phyloP scores from a whole-genome alignment of 2,113 vertebrate species.

The Rhynchomys soricoides region DNA sequence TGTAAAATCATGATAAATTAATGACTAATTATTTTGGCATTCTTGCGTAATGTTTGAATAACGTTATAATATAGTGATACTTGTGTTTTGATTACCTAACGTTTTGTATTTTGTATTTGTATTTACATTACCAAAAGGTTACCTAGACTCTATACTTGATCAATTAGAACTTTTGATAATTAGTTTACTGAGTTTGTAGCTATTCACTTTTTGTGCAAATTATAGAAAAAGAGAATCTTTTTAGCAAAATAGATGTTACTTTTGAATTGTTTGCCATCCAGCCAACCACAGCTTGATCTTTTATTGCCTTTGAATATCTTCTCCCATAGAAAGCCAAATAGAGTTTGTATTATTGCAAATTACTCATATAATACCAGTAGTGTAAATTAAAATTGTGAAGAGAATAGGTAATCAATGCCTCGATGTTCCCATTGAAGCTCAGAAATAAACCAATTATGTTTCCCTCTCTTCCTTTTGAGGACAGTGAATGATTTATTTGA shows the following conservation, averaged over 20 bases:
- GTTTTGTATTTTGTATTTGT: too few species aligned
- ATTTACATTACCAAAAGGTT: slow-evolving; percentile 82
- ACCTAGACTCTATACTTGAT: slow-evolving; percentile 78
- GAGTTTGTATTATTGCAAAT: slow-evolving; percentile 83
- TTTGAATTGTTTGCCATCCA: slow-evolving; percentile 82
- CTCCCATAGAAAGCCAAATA: slow-evolving; percentile 82
- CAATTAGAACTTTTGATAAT: slow-evolving; percentile 84
- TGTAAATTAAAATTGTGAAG: slow-evolving; percentile 78
- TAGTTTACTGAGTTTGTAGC: slow-evolving; percentile 81
- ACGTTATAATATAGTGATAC: slow-evolving; percentile 49
- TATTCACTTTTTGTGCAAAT: slow-evolving; percentile 77
- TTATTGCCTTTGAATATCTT: slow-evolving; percentile 82
- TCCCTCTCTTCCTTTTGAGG: not conserved
- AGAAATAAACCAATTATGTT: slow-evolving; percentile 56
- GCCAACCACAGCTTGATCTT: slow-evolving; percentile 80
- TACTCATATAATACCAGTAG: slow-evolving; percentile 75
- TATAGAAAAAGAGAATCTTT: slow-evolving; percentile 73
- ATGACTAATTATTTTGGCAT: not conserved
- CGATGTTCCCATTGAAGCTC: slow-evolving; percentile 58
- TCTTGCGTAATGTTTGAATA: slow-evolving; percentile 7
- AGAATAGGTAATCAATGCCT: slow-evolving; percentile 78
- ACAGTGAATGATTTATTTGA: slow-evolving; percentile 48
- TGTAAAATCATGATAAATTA: not conserved
- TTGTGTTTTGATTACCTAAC: slow-evolving; percentile 71
- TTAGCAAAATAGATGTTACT: slow-evolving; percentile 78